Evolutionary conservation across 2,113 vertebrate species (phyloP), one percentile per base, ranked within the genome.

Genomic region (Oenanthe oenanthe): DNA sequence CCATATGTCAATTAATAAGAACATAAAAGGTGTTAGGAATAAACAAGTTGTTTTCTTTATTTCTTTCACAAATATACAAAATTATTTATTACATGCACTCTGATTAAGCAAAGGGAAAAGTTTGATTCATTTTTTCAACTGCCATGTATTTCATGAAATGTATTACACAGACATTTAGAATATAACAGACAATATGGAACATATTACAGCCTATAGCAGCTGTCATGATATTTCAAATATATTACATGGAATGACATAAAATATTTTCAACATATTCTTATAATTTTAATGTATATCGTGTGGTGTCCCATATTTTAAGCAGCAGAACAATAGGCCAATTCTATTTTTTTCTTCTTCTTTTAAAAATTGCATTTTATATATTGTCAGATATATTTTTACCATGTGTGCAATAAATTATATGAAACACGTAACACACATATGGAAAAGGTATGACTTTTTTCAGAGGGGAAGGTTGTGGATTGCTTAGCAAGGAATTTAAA

Each of bases 141-240:
- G 26, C 47, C 32, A 67, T 82, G 24, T 93, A 94, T 93, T 96
- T 94, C 43, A 82, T 92, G 91, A 95, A 96, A 97, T 95, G 90
- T 94, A 88, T 88, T 92, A 78, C 43, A 92, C 36, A 91, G 77
- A 73, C 61, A 94, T 96, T 96, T 95, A 92, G 96, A 94, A 92
- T 92, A 83, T 91, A 94, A 66, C 78, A 74, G 76, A 90, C 67
- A 97, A 93, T 97, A 94, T 95, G 95, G 95, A 97, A 96, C 65
- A n/a, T 92, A 97, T 97, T 97, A 95, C 63, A 91, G 73, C 61
- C 56, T 83, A 43, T 82, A 96, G 85, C 95, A 97, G 82, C 93
- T 97, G 97, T 97, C 96, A 86, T 92, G 91, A 89, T 94, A 91
- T 94, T 97, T 97, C 97, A 96, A 96, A 98, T 98, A 97, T 97